Evolutionary conservation across 2,113 vertebrate species (phyloP).

Genomic region (Leptodactylus fuscus): DNA sequence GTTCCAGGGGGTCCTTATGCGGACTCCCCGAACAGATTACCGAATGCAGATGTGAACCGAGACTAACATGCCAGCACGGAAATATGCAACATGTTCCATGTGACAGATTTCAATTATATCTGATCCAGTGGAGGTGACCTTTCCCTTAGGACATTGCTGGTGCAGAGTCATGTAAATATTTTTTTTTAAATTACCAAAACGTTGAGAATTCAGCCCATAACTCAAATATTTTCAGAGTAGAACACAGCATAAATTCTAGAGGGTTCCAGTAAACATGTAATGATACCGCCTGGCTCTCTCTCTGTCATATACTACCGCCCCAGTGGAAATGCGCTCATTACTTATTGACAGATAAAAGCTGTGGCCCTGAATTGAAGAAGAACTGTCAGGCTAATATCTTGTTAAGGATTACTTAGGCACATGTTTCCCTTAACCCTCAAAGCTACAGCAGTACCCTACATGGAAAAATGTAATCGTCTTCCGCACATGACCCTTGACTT

Average conservation of each 20-base stretch:
- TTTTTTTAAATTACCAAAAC: background rate
- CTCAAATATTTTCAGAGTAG: background rate
- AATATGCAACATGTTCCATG: too few relatives aligned
- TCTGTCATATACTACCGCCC: background rate
- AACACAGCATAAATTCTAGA: background rate
- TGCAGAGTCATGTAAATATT: background rate
- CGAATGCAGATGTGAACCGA: too few relatives aligned
- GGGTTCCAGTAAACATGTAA: background rate
- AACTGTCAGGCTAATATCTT: background rate
- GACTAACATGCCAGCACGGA: too few relatives aligned
- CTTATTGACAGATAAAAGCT: slow-evolving; percentile 4
- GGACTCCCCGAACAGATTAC: too few relatives aligned
- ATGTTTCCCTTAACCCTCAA: background rate
- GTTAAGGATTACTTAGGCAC: slow-evolving; percentile 8
- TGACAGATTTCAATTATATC: too few relatives aligned
- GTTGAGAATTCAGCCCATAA: background rate
- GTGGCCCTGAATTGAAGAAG: background rate
- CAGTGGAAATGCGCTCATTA: background rate
- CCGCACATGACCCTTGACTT: background rate
- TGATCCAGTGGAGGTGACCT: background rate
- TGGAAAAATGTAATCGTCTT: background rate
- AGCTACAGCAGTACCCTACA: background rate
- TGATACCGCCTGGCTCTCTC: background rate
- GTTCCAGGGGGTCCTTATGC: too few relatives aligned
- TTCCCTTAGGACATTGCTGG: background rate